phyloP scores from a whole-genome alignment of 2,888 invertebrate genomes.

The Lymantria dispar region DNA sequence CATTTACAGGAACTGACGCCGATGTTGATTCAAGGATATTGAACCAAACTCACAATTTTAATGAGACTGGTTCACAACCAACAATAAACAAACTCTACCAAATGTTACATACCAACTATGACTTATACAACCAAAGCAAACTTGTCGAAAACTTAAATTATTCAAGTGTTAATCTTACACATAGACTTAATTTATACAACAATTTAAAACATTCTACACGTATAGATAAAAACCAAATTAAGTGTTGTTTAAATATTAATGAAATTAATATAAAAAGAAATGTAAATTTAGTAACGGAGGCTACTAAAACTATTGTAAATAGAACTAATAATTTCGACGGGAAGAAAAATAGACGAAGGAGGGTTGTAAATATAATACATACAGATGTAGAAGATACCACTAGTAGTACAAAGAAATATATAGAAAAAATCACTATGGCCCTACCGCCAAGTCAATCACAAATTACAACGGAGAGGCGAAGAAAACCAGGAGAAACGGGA shows the following conservation, averaged over 20 bases:
- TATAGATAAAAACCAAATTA: conserved; percentile 30
- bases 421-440: conserved; percentile 41
- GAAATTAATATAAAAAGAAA: conserved; percentile 16
- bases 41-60: conserved; percentile 43
- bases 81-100: conserved; percentile 70
- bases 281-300: conserved; percentile 32
- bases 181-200: conserved; percentile 45
- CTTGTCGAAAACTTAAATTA: conserved; percentile 47
- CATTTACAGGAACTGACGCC: conserved; percentile 65
- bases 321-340: conserved; percentile 23
- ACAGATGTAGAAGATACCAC: conserved; percentile 36
- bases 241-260: conserved; percentile 43
- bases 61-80: conserved; percentile 48
- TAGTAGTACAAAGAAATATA: conserved; percentile 21
- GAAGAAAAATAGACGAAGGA: conserved; percentile 52
- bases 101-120: conserved; percentile 60
- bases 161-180: conserved; percentile 46
- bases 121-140: conserved; percentile 52
- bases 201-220: conserved; percentile 35
- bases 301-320: conserved; percentile 47
- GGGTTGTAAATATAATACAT: conserved; percentile 54
- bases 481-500: conserved; percentile 68
- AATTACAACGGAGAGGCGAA: conserved; percentile 50
- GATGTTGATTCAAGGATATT: conserved; percentile 52
- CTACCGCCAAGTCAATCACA: conserved; percentile 41